Evolutionary conservation across 2,113 vertebrate species (phyloP), one percentile per base, ranked within the genome.

Genomic region (Benitochromis conjunctus): DNA sequence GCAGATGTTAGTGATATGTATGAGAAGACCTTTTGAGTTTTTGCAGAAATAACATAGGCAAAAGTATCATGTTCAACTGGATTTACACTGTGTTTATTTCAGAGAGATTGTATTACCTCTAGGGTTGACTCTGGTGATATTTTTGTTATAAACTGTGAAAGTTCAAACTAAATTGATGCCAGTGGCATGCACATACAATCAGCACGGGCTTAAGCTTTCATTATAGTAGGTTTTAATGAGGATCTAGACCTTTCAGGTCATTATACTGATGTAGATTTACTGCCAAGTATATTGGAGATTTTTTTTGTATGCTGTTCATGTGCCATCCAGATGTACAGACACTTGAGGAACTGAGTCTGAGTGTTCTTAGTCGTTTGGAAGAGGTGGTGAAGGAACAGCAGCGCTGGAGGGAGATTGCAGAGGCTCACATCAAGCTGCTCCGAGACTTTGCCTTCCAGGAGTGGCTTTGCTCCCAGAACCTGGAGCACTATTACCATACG

Each of bases 361-460:
- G 91, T 90, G 92, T 94, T 43, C 88, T 96, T 57, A 95, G 95
- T 86, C 95, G 95, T 77, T 92, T 97, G 90, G 95, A 97, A 92
- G 95, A 96, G 94, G 96, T 95, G 88, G 95, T 96, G 79, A 94
- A 92, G 89, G 96, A 96, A 88, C 92, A 92, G 85, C 83, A 91
- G 91, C 91, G 79, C 85, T 95, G 96, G 96, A 93, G 93, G 91
- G 92, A 96, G 89, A 94, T 97, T 53, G 93, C 94, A 34, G 95
- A 96, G 81, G 96, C 95, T 69, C 93, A 96, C 87, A 90, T 94
- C 91, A 95, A 95, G 86, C 96, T 97, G 84, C 94, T 97, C 66
- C 82, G 95, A 90, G 96, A 97, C 92, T 96, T 97, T 93, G 96
- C 96, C 82, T 96, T 97, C 86, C 96, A 96, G 91, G 96, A 97